A percentile compares a stretch with the other conserved stretches of the same genome.
Evolutionary conservation across 2,113 vertebrate species (phyloP).

Genomic region (Noctilio leporinus): DNA sequence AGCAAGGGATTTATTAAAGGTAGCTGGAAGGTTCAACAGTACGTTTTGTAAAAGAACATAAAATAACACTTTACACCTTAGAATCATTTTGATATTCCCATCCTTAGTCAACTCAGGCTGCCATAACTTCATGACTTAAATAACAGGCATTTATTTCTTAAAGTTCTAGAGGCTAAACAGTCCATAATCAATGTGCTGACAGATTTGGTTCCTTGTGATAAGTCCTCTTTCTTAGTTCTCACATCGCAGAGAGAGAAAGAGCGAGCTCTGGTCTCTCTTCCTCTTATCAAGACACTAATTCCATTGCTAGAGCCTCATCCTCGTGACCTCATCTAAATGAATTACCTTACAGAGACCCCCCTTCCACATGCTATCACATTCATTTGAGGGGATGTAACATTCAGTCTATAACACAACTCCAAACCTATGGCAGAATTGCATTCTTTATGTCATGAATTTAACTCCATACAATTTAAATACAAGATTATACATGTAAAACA

Average conservation of each 20-base stretch:
- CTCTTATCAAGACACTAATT: background rate
- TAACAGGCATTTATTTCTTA: background rate
- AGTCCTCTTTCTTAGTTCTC: background rate
- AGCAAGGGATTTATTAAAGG: background rate
- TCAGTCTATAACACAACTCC: background rate
- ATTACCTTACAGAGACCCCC: background rate
- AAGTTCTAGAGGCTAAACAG: background rate
- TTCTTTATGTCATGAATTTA: slow-evolving; percentile 11
- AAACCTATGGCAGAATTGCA: background rate
- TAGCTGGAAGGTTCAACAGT: background rate
- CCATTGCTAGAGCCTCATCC: background rate
- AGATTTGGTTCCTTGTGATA: background rate
- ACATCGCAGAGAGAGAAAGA: background rate
- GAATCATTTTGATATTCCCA: background rate
- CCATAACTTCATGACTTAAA: background rate
- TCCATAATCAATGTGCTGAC: background rate
- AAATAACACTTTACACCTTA: background rate
- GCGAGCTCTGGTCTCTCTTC: background rate
- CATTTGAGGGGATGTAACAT: background rate
- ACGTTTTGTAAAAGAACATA: background rate
- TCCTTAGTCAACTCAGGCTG: background rate
- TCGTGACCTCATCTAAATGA: background rate
- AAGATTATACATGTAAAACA: slow-evolving; percentile 1
- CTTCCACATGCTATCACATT: background rate
- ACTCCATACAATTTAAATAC: background rate